These are phyloP conservation scores for Podarcis lilfordi DNA, from an alignment of 2,797 vertebrate species.

Conservation along the genomic window DNA sequence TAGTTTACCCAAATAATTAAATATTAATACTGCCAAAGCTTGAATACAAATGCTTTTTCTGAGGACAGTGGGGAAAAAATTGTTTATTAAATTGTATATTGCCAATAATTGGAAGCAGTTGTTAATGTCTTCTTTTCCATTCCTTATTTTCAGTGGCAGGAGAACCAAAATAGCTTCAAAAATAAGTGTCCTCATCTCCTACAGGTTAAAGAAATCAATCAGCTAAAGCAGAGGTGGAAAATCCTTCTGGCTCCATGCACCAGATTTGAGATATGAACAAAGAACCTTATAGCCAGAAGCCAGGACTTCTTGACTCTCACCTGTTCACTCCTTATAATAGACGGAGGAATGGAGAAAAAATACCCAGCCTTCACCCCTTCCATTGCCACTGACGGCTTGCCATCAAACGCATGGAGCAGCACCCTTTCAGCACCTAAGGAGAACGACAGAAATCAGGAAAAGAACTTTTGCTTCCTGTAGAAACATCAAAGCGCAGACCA, in stretches of 20 bases:
- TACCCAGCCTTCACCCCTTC: constrained; percentile 94
- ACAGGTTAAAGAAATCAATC: background rate
- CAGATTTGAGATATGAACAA: background rate
- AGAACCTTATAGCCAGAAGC: background rate
- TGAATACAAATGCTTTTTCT: background rate
- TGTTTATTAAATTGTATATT: background rate
- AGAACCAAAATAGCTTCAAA: background rate
- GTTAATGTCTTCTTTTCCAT: background rate
- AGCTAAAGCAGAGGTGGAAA: background rate
- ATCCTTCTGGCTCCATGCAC: too few species aligned
- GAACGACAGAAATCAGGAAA: background rate
- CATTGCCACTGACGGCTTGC: constrained; percentile 93
- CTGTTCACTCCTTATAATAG: constrained; percentile 93
- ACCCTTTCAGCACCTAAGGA: constrained; percentile 87
- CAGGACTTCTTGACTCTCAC: constrained; percentile 65
- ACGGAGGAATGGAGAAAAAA: constrained; percentile 95
- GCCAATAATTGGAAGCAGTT: background rate
- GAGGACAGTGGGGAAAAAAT: background rate
- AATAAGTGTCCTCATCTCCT: background rate
- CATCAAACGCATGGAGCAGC: constrained; percentile 96
- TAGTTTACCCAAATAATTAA: background rate
- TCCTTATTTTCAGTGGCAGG: background rate
- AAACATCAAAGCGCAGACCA: background rate
- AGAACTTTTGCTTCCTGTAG: background rate
- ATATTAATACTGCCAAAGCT: background rate